Evolutionary conservation across 2,113 vertebrate genomes (phyloP), one percentile per base, ranked within the genome.

Genomic region (Vidua chalybeata): DNA sequence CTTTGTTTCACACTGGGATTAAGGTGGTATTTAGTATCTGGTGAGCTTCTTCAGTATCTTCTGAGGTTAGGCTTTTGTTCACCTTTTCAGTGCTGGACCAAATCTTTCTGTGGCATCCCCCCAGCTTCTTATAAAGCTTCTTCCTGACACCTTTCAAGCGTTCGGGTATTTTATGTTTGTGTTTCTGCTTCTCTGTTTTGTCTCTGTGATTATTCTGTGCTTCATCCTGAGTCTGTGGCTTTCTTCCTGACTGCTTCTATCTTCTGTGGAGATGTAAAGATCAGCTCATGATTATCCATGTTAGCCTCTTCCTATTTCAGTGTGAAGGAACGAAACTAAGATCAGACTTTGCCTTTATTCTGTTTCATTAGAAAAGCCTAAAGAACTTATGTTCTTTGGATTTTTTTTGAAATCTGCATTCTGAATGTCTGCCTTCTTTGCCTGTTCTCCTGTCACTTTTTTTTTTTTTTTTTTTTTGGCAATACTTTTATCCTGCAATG

Each of bases 21-120:
- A 7, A 77, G 68, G 21, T 1, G 2, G 2, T 31, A 0, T 26
- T 67, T 71, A 20, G 39, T 35, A 17, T 15, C 8, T 75, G 12
- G 3, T 66, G 46, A 84, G 23, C 26, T 66, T 55, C 27, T 35
- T 35, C 7, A 13, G 28, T 45, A 2, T 37, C 66, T n/a, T 64
- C 45, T 49, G 22, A 6, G 4, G 11, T 84, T 48, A 55, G 18
- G 15, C 4, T 69, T 90, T 62, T 77, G 15, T 46, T 92, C 78
- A 80, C 8, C 22, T 80, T 86, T 67, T 41, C 7, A 26, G 21
- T 63, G 11, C 16, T 59, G 35, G 28, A 35, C 35, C 11, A 82
- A 2, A 66, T 59, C 19, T 90, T 84, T 72, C 33, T 55, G 19
- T 84, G 37, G 14, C 3, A 2, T 46, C 26, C 7, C 7, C 3